phyloP scores from a whole-genome alignment of 2,888 invertebrate genomes.

The Deilephila elpenor region DNA sequence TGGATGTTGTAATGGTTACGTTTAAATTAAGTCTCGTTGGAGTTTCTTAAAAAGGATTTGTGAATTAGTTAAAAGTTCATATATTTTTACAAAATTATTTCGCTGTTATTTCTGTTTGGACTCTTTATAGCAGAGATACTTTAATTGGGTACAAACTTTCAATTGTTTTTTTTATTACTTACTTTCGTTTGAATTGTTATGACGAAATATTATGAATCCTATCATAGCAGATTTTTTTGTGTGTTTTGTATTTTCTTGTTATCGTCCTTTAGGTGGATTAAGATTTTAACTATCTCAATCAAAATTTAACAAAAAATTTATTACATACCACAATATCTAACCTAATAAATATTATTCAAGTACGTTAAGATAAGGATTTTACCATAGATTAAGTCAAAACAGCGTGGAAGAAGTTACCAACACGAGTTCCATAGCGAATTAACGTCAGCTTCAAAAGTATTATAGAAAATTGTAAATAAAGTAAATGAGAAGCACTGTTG shows the following conservation, averaged over 20 bases:
- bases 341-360: too few relatives aligned
- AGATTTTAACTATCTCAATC: too few relatives aligned
- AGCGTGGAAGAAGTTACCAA: background rate
- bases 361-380: background rate
- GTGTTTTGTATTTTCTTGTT: too few relatives aligned
- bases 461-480: background rate
- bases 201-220: too few relatives aligned
- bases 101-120: background rate
- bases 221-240: too few relatives aligned
- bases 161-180: background rate
- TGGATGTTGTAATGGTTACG: background rate
- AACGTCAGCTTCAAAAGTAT: background rate
- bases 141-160: too few relatives aligned
- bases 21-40: background rate
- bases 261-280: too few relatives aligned
- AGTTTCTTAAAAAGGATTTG: slow-evolving; percentile 18
- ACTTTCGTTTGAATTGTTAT: too few relatives aligned
- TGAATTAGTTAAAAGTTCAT: background rate
- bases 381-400: background rate
- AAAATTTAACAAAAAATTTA: too few relatives aligned
- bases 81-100: background rate
- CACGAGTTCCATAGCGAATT: background rate
- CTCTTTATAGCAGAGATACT: background rate
- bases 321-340: background rate
- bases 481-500: background rate